These are phyloP conservation scores for Stichodactyla helianthus DNA, from an alignment of 64 coral and sea anemone species.

Conservation along the genomic window DNA sequence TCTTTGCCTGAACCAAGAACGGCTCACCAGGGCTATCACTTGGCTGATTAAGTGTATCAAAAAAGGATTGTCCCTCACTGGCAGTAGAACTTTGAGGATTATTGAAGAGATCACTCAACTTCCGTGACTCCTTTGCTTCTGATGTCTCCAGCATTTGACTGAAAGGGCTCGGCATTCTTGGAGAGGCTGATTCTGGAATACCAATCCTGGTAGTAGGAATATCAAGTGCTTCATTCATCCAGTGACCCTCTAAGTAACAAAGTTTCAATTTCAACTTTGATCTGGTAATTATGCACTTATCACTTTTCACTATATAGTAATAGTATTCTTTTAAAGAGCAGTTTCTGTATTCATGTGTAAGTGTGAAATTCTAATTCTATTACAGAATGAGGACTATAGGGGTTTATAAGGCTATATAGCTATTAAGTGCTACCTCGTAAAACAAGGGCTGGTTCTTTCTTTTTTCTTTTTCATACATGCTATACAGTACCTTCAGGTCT, in stretches of 20 bases:
- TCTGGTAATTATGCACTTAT: neutral
- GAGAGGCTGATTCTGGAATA: neutral
- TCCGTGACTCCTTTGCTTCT: constrained; percentile 13
- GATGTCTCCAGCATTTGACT: neutral
- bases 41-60: constrained; percentile 9
- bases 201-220: neutral
- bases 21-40: neutral
- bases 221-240: constrained; percentile 52
- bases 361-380: too few species aligned
- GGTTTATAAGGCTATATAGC: neutral
- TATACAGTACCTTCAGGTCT: constrained; percentile 46
- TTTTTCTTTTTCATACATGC: neutral
- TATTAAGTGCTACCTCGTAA: neutral
- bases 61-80: constrained; percentile 7
- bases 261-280: neutral
- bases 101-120: constrained; percentile 18
- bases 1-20: neutral
- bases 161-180: constrained; percentile 12
- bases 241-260: constrained; percentile 49
- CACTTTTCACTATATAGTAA: too few species aligned
- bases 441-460: neutral
- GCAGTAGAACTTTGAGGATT: neutral
- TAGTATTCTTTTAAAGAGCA: too few species aligned
- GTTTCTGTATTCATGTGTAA: too few species aligned
- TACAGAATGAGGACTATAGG: too few species aligned